Evolutionary conservation across 2,113 vertebrate species (phyloP).

Genomic region (Tyto alba): DNA sequence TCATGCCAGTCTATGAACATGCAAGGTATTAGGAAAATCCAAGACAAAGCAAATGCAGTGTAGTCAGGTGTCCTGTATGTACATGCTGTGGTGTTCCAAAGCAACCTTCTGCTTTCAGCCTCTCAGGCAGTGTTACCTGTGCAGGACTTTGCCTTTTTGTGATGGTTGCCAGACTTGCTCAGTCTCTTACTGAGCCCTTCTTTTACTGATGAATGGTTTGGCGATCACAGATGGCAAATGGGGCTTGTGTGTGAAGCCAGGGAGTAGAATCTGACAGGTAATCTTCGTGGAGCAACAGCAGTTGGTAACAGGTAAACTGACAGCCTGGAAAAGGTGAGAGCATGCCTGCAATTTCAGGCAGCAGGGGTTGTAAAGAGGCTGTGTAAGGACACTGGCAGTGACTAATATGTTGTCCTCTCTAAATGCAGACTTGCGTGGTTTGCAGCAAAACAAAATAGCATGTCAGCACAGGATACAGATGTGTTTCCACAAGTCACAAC

Average conservation of each 20-base stretch:
- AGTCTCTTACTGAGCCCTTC: neutral
- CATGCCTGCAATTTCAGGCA: accelerated
- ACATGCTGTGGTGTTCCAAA: accelerated
- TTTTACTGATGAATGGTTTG: neutral
- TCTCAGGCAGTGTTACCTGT: neutral
- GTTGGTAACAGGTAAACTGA: neutral
- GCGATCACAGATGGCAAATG: neutral
- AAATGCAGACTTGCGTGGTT: neutral
- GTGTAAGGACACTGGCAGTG: neutral
- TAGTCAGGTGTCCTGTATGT: neutral
- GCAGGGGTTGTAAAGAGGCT: neutral
- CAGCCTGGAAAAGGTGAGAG: neutral
- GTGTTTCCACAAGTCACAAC: slow-evolving; percentile 44
- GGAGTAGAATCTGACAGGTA: neutral
- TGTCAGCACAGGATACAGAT: slow-evolving; percentile 62
- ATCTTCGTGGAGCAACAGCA: neutral
- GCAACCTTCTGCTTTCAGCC: neutral
- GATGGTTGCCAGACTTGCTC: neutral
- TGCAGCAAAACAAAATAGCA: slow-evolving; percentile 33
- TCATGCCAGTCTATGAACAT: neutral
- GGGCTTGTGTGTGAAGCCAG: neutral
- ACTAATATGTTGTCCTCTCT: neutral
- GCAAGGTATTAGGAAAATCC: neutral
- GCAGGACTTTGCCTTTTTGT: neutral
- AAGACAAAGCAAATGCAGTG: neutral